These are phyloP conservation scores for Perccottus glenii DNA, from an alignment of 2,113 vertebrate genomes.

Conservation along the genomic window DNA sequence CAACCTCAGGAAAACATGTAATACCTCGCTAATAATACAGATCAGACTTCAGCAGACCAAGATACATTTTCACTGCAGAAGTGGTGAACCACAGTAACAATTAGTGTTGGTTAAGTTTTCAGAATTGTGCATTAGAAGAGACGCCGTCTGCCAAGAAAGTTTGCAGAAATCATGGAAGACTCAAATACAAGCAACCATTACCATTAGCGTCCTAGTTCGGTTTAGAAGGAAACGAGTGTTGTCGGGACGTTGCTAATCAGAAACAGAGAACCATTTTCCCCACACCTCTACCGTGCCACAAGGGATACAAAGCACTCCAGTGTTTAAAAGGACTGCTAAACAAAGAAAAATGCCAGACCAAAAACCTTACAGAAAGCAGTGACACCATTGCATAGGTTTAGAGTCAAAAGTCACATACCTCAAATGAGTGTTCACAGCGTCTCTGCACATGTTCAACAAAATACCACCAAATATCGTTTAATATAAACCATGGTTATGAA, in stretches of 20 bases:
- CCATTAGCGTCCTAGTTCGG: slow-evolving; percentile 69
- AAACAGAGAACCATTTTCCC: slow-evolving; percentile 68
- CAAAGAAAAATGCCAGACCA: slow-evolving; percentile 69
- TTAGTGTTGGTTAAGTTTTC: slow-evolving; percentile 58
- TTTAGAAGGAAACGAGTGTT: slow-evolving; percentile 71
- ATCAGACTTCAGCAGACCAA: slow-evolving; percentile 53
- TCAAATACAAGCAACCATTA: slow-evolving; percentile 62
- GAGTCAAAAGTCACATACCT: slow-evolving; percentile 45
- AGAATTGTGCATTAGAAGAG: slow-evolving; percentile 50
- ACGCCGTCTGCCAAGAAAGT: slow-evolving; percentile 60
- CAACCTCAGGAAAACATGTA: slow-evolving; percentile 61
- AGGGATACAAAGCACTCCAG: slow-evolving; percentile 84
- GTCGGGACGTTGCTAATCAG: slow-evolving; percentile 78
- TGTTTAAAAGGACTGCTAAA: slow-evolving; percentile 81
- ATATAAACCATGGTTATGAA: no score
- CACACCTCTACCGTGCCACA: slow-evolving; percentile 66
- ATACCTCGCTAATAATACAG: slow-evolving; percentile 62
- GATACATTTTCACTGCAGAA: slow-evolving; percentile 58
- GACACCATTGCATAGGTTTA: slow-evolving; percentile 69
- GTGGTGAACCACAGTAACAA: slow-evolving; percentile 67
- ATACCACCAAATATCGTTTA: no score
- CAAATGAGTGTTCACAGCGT: slow-evolving; percentile 20
- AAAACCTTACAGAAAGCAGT: slow-evolving; percentile 59
- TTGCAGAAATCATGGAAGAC: slow-evolving; percentile 42
- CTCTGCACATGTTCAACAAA: no score